Conservation (phyloP, 2,888 invertebrate genomes). For the Lasius fuliginosus region DNA sequence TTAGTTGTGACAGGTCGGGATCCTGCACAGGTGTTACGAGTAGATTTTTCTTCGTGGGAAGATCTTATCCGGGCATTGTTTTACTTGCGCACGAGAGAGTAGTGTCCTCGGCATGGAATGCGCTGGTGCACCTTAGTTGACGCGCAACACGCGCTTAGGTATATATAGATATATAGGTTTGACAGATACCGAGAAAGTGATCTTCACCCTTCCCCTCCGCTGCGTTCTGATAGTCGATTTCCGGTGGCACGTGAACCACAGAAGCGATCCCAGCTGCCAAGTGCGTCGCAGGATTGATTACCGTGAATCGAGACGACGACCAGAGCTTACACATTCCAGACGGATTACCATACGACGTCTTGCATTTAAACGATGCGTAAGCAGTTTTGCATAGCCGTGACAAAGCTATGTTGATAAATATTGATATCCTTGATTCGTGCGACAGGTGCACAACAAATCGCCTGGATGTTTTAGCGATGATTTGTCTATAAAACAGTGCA, state of each 20-base stretch:
- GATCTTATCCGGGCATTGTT: conserved; percentile 67
- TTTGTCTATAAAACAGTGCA: not conserved
- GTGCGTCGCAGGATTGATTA: conserved; percentile 57
- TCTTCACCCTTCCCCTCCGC: conserved; percentile 35
- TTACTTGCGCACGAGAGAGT: conserved; percentile 38
- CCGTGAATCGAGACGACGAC: conserved; percentile 57
- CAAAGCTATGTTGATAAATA: conserved; percentile 69
- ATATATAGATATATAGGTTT: not conserved
- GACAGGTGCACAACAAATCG: conserved; percentile 41
- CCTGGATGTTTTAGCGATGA: conserved; percentile 12
- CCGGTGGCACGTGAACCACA: conserved; percentile 57
- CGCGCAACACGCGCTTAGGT: not conserved
- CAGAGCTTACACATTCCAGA: conserved; percentile 64
- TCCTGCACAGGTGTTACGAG: conserved; percentile 35
- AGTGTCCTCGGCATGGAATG: conserved; percentile 60
- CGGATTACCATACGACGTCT: conserved; percentile 64
- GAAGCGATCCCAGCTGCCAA: conserved; percentile 43
- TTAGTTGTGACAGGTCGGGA: conserved; percentile 46
- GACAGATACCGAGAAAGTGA: conserved; percentile 55
- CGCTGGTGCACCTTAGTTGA: not conserved
- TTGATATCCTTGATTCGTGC: conserved; percentile 65
- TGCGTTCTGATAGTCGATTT: conserved; percentile 60
- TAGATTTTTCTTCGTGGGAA: conserved; percentile 55
- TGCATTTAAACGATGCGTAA: conserved; percentile 58
- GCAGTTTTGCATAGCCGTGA: conserved; percentile 71